These are phyloP conservation scores for Merodon equestris DNA, from an alignment of 2,888 invertebrate species.

Conservation along the genomic window DNA sequence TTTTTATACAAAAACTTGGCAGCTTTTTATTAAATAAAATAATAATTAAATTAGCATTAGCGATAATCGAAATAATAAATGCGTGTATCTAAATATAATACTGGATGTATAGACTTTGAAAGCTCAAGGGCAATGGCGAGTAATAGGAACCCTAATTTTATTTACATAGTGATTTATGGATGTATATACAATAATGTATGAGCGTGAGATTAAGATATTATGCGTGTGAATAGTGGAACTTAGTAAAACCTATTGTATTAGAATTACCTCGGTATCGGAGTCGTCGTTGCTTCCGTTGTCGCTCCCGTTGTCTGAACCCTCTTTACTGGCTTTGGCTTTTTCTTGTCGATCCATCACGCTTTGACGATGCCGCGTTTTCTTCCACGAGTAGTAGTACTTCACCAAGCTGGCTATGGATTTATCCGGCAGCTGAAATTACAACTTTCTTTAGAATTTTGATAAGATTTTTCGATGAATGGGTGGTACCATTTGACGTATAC, in stretches of 20 bases:
- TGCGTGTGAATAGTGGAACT: no score
- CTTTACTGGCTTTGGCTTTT: constrained; percentile 80
- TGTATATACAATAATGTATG: no score
- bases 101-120: no score
- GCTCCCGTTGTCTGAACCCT: constrained; percentile 88
- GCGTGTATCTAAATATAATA: background rate
- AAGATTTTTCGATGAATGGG: background rate
- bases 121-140: no score
- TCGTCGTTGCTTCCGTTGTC: constrained; percentile 92
- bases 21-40: constrained; percentile 1
- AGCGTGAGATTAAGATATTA: no score
- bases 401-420: constrained; percentile 97
- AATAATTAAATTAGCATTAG: background rate
- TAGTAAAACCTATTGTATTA: no score
- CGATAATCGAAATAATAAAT: background rate
- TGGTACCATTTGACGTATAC: constrained; percentile 96
- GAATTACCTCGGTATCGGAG: constrained; percentile 90
- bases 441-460: background rate
- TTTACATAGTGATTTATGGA: no score
- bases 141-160: no score
- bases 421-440: constrained; percentile 90
- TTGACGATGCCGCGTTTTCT: constrained; percentile 94
- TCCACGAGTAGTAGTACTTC: constrained; percentile 99
- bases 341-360: constrained; percentile 95
- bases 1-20: constrained; percentile 1